Evolutionary conservation across 2,113 vertebrate species (phyloP), one percentile per base, ranked within the genome.

Genomic region (Paralichthys olivaceus): DNA sequence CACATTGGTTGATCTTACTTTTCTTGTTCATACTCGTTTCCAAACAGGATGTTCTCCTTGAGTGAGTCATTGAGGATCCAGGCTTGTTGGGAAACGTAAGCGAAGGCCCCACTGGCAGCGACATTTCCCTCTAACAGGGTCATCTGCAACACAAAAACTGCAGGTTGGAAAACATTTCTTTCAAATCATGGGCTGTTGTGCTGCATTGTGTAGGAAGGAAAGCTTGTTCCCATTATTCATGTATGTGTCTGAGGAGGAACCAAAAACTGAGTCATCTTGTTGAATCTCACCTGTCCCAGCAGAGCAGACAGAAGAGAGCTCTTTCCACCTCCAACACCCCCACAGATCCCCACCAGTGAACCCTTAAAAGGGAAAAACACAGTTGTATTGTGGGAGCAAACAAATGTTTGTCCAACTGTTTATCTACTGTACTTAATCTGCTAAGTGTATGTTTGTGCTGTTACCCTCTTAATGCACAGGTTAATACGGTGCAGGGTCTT

Each of bases 61-160:
- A 96, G 76, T 19, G 95, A 94, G 66, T 94, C 87, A 75, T 96
- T 95, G 63, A 95, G 90, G 80, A 96, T 95, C 95, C 95, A 96
- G 32, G 94, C 93, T 87, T 96, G 94, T 81, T 96, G 95, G 49
- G 95, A 91, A 2, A 92, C 93, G 20, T 94, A 96, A 11, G 93
- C 94, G 4, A 94, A 93, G 25, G 81, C 93, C 15, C 91, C 93
- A 3, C 79, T 90, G n/a, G 85, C 94, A 4, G 94, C 93, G 14
- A 95, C 85, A 0, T 89, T 92, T 11, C 95, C 95, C 26, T 93
- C 92, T 26, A 96, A 84, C 69, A 95, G 78, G 15, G 93, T 95
- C 95, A 96, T 94, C 95, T 96, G 84, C 29, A 75, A 53, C 13
- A 69, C 45, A 68, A 54, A 29, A 34, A 47, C 15, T 68, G 32